Conservation (phyloP, 2,797 vertebrate genomes). For the Phylloscopus collybita region DNA sequence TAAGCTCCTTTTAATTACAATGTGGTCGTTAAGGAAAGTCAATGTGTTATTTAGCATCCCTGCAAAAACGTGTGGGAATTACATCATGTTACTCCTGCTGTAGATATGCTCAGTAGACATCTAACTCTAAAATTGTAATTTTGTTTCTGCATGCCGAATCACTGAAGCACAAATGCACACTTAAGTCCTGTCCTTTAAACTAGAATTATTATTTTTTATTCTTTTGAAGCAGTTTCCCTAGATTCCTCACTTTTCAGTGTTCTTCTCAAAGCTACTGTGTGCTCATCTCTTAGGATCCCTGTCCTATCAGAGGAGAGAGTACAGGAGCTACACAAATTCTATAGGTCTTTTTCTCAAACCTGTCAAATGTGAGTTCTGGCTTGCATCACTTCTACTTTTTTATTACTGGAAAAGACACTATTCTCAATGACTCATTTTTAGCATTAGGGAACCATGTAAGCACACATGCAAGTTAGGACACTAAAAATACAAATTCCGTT, state of each 20-base stretch:
- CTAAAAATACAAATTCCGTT: not conserved
- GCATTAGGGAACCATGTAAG: not conserved
- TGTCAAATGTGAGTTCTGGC: not conserved
- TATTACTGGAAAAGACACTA: not conserved
- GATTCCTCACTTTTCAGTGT: not conserved
- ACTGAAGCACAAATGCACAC: not conserved
- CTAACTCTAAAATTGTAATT: not conserved
- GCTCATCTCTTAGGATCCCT: not conserved
- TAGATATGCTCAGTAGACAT: not conserved
- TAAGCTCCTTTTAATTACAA: constrained; percentile 7
- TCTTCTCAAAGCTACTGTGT: not conserved
- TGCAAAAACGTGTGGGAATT: not conserved
- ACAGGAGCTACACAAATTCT: not conserved
- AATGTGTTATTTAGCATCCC: not conserved
- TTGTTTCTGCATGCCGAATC: not conserved
- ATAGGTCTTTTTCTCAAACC: not conserved
- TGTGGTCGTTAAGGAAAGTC: not conserved
- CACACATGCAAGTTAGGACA: not conserved
- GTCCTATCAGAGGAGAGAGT: not conserved
- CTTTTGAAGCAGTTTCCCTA: not conserved
- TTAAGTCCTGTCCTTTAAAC: not conserved
- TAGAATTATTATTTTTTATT: not conserved
- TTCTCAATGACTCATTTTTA: not conserved
- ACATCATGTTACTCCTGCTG: not conserved
- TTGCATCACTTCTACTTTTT: not conserved